Conservation (phyloP, 2,113 vertebrate genomes). For the Saguinus midas region DNA sequence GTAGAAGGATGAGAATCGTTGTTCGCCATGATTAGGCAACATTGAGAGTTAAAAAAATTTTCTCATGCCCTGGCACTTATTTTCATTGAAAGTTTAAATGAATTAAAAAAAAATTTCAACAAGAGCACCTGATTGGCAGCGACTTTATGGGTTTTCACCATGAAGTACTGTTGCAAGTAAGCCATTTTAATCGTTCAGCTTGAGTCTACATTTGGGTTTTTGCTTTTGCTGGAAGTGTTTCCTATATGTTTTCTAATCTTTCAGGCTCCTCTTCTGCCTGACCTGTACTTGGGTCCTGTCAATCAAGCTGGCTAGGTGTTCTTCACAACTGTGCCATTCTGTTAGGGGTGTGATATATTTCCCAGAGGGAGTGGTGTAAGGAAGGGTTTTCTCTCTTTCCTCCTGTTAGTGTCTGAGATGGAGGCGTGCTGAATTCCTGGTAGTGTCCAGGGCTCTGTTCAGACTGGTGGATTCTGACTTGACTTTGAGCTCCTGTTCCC, state of each 20-base stretch:
- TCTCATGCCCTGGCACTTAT: constrained; percentile 55
- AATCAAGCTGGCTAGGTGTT: background rate
- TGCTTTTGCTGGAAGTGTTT: background rate
- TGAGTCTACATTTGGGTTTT: background rate
- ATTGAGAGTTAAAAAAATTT: constrained; percentile 39
- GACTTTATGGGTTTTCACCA: background rate
- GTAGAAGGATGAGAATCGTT: constrained; percentile 20
- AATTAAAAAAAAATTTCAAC: background rate
- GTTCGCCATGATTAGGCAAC: constrained; percentile 23
- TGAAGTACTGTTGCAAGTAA: background rate
- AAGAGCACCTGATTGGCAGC: background rate
- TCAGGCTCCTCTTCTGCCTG: background rate
- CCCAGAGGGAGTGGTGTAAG: background rate
- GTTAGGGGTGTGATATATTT: background rate
- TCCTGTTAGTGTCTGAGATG: background rate
- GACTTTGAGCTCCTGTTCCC: background rate
- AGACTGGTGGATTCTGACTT: background rate
- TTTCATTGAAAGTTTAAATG: constrained; percentile 66
- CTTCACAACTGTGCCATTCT: background rate
- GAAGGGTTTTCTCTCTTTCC: background rate
- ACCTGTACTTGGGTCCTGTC: background rate
- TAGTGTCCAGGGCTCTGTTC: background rate
- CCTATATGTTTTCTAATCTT: background rate
- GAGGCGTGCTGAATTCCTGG: background rate
- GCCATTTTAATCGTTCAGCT: background rate